These are phyloP conservation scores for Ophion ellenae DNA, from an alignment of 2,888 invertebrate genomes.

Conservation along the genomic window DNA sequence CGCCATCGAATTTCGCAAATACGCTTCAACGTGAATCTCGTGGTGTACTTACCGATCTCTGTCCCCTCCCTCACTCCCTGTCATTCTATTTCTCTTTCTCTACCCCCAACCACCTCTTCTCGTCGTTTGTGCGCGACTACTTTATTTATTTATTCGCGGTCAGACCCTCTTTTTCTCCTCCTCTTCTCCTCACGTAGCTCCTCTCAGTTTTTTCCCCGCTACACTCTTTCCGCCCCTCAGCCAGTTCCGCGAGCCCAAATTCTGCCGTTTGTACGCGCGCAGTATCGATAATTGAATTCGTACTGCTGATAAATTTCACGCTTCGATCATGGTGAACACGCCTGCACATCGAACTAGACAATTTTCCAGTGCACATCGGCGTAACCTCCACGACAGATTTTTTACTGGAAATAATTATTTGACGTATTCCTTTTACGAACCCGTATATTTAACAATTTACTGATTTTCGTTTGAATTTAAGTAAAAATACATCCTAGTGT, in stretches of 20 bases:
- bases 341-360: not conserved
- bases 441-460: too few species aligned
- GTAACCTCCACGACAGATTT: not conserved
- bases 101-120: not conserved
- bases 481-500: too few species aligned
- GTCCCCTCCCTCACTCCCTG: constrained; percentile 8
- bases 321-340: not conserved
- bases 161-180: constrained; percentile 3
- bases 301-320: not conserved
- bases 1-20: constrained; percentile 76
- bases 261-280: too few species aligned
- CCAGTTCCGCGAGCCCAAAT: not conserved
- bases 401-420: not conserved
- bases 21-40: constrained; percentile 66
- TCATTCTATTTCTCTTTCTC: not conserved
- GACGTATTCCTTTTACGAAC: too few species aligned
- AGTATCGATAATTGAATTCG: not conserved
- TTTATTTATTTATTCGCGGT: constrained; percentile 53
- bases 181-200: not conserved
- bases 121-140: constrained; percentile 41
- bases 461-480: too few species aligned
- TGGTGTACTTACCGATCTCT: constrained; percentile 21
- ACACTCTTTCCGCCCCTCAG: not conserved
- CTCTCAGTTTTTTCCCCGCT: not conserved
- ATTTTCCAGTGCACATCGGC: not conserved